Base-by-base conservation (phyloP, 1,140 invertebrate species). In the Metopolophium dirhodum region DNA sequence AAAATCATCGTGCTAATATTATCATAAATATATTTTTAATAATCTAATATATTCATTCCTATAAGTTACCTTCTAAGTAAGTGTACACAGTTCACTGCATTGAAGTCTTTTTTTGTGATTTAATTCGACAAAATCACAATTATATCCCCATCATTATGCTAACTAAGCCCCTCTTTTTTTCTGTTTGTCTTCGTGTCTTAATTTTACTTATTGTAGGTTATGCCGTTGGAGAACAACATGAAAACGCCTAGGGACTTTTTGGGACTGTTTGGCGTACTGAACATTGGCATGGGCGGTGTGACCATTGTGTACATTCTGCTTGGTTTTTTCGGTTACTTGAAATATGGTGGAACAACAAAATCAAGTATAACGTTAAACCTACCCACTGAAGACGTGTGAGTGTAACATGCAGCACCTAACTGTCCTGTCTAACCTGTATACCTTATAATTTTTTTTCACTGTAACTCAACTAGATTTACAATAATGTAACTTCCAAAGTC, bases 201-300 rank as follows among this genome's bases (percentile, higher is more conserved):
- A n/a, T 23, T 61, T 68, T 68, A n/a, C 49, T 93, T 85, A 14
- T 30, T 68, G 47, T 94, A 96, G 96, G 96, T 99, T 7, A 97
- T 99, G 96, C 98, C 98, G 0, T 95, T 99, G 93, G 98, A 99
- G 95, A 99, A 99, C 94, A 97, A 97, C 92, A 99, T 99, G 98
- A 97, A 97, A 95, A 97, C 97, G 7, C 98, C 98, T 0, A 96
- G 97, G 94, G 96, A 97, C 93, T 98, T 99, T 95, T 96, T 97
- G 22, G 98, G 98, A 18, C 95, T 97, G 89, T 98, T 97, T 94
- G 98, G 98, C 68, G 98, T 99, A 7, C 95, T 99, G 23, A 99
- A 98, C 95, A 96, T 97, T 94, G 97, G 98, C 54, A 99, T 99
- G 98, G 96, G 97, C 1, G 97, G 97, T 2, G 98, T 99, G 1